Base-by-base conservation (phyloP, 2,797 vertebrate species). In the Lutjanus argentimaculatus region DNA sequence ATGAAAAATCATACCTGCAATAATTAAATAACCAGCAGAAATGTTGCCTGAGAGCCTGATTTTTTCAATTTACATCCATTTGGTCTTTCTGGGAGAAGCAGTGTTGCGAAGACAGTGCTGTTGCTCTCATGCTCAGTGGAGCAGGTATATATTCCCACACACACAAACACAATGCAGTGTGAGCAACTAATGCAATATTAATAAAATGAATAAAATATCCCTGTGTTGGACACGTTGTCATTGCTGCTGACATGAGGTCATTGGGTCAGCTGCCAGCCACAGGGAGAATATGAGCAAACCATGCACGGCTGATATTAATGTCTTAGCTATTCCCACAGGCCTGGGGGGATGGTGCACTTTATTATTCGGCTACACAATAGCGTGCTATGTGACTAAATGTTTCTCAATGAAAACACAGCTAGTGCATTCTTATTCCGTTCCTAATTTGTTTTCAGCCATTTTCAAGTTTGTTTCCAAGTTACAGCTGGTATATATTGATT, bases 161-260 rank as follows among this genome's bases (percentile, higher is more conserved):
- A 83, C 68, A 52, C 64, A 84, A 67, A 74, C 72, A 79, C 45
- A 40, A 71, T 65, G 45, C 67, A 67, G 67, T 57, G 75, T 55
- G 49, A 83, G 66, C 49, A 64, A 77, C 66, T 85, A 67, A 88
- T 91, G 85, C 75, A 89, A 85, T 86, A 85, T 90, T 91, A 91
- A 92, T 89, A 89, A 61, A 86, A 87, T 90, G 81, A 91, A 92
- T 90, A 89, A 88, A 92, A 89, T 88, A 91, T 88, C 74, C 52
- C 45, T 0, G 42, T 64, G 77, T 93, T 83, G 78, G 85, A 87
- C 79, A 80, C 69, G 85, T 87, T 90, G 84, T 91, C 88, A 88
- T 84, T 88, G 85, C 75, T 73, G 48, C 82, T 86, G 91, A 91
- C 89, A 83, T 43, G 80, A 85, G 87, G 89, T 87, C 88, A 75